A percentile compares a stretch with the other conserved stretches of the same genome.
These are phyloP conservation scores for Microchrysa polita DNA, from an alignment of 2,888 invertebrate species.

Conservation along the genomic window DNA sequence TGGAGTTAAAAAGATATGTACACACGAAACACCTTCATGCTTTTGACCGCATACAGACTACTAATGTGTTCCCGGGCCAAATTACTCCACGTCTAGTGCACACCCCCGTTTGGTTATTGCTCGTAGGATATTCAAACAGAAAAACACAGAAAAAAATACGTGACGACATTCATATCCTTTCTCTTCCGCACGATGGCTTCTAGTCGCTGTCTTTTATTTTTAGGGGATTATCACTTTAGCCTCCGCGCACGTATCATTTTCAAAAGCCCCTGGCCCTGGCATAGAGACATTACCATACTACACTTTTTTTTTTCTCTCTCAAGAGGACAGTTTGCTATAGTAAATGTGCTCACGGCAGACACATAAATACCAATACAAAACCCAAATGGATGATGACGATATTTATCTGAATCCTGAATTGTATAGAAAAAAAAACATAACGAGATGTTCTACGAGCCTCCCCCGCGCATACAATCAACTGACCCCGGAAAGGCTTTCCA, in stretches of 20 bases:
- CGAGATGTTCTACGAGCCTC: neutral
- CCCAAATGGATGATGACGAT: conserved; percentile 30
- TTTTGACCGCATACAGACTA: neutral
- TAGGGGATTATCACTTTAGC: conserved; percentile 30
- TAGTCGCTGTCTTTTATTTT: conserved; percentile 22
- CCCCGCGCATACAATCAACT: too few species aligned
- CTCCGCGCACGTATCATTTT: conserved; percentile 22
- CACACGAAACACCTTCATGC: too few species aligned
- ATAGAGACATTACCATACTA: too few species aligned
- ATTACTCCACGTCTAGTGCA: neutral
- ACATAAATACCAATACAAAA: conserved; percentile 44
- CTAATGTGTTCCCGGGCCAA: neutral
- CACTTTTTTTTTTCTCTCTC: too few species aligned
- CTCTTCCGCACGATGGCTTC: neutral
- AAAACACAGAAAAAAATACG: conserved; percentile 6
- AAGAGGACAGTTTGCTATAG: neutral
- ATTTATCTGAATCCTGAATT: conserved; percentile 43
- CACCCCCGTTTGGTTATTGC: neutral
- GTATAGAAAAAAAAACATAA: too few species aligned
- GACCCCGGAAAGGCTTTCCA: conserved; percentile 19
- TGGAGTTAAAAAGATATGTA: neutral
- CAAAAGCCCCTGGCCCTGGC: neutral
- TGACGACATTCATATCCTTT: conserved; percentile 7
- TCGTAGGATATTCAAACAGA: neutral
- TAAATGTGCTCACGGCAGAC: conserved; percentile 27